A percentile compares a stretch with the other conserved stretches of the same genome.
Conservation (phyloP, 2,113 vertebrate species). For the Mastomys coucha region DNA sequence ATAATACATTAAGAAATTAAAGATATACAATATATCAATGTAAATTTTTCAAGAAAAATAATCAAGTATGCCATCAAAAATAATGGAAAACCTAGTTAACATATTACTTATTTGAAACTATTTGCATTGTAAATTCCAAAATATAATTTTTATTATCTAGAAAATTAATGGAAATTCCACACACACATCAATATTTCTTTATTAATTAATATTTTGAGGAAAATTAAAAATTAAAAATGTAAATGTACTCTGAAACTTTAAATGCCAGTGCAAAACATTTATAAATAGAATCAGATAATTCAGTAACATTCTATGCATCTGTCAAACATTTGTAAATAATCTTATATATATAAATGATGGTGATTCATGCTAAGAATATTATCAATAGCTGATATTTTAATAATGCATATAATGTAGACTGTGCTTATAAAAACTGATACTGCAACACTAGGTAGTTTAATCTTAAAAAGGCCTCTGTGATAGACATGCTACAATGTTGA, state of each 20-base stretch:
- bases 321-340: neutral
- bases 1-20: neutral
- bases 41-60: neutral
- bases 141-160: neutral
- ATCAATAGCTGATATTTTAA: too few relatives aligned
- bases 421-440: neutral
- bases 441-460: neutral
- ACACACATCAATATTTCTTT: neutral
- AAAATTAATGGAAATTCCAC: neutral
- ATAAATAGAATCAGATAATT: neutral
- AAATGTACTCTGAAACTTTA: neutral
- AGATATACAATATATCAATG: neutral
- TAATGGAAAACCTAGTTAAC: neutral
- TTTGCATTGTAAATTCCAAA: neutral
- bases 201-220: neutral
- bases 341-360: neutral
- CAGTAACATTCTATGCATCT: neutral
- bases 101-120: neutral
- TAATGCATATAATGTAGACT: neutral
- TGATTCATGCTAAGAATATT: neutral
- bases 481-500: neutral
- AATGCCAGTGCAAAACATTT: neutral
- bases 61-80: neutral
- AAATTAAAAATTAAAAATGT: neutral
- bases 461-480: too few relatives aligned